phyloP scores from a whole-genome alignment of 30 jellyfish, hydroid and myxozoan species.

The Pelagia noctiluca region DNA sequence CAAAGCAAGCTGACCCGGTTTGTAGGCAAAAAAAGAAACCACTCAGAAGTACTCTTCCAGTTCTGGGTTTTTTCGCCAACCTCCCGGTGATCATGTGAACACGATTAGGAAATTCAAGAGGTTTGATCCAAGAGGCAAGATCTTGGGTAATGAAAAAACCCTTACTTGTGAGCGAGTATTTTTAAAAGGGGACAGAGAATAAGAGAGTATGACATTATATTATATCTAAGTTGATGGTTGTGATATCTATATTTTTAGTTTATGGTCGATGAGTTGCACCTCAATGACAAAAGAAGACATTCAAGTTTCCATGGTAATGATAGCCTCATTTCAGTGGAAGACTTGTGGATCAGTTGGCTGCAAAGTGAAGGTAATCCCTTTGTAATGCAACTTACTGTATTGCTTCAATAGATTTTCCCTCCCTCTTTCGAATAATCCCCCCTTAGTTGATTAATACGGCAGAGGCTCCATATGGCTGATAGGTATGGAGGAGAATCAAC shows the following conservation, averaged over 20 bases:
- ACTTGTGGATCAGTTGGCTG: conserved; percentile 89
- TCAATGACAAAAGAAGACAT: conserved; percentile 74
- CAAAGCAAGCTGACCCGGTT: no score
- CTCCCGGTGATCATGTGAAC: neutral
- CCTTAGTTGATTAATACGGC: no score
- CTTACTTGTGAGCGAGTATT: neutral
- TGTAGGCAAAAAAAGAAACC: no score
- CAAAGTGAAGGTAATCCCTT: conserved; percentile 78
- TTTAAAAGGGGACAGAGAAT: neutral
- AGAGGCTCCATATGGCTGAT: no score
- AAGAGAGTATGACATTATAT: neutral
- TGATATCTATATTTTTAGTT: conserved; percentile 59
- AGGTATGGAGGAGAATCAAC: no score
- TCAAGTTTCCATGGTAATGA: conserved; percentile 82
- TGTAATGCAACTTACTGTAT: neutral
- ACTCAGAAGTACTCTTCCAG: no score
- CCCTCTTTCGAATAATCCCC: no score
- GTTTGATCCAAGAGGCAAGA: neutral
- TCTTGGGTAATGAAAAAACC: neutral
- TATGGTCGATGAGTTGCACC: conserved; percentile 84
- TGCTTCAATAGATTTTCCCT: neutral
- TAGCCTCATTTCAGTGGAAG: conserved; percentile 88
- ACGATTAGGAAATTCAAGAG: neutral
- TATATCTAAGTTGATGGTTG: neutral
- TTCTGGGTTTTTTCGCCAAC: neutral